Percentiles rank a stretch among this genome's conserved stretches.
Evolutionary conservation across 2,888 invertebrate genomes (phyloP).

Genomic region (Halictus ligatus): DNA sequence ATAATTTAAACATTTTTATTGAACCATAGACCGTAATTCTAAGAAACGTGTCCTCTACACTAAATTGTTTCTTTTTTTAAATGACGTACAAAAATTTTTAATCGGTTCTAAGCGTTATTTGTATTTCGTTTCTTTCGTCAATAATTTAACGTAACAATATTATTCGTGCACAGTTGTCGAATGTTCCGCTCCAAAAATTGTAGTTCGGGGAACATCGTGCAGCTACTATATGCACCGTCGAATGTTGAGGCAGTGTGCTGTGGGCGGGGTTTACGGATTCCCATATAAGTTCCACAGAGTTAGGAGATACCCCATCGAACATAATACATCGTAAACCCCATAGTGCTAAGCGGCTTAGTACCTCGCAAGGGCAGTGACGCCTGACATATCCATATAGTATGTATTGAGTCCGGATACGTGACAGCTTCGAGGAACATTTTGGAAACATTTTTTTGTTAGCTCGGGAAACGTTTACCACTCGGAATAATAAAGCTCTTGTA

Average conservation of each 20-base stretch:
- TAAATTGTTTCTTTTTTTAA: not conserved
- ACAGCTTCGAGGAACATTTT: conserved; percentile 24
- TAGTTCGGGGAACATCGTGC: conserved; percentile 48
- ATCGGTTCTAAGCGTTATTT: not conserved
- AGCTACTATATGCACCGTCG: conserved; percentile 73
- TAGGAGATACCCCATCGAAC: conserved; percentile 81
- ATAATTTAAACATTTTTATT: not conserved
- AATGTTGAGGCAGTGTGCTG: conserved; percentile 75
- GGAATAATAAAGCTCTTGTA: not conserved
- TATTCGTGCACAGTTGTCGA: not conserved
- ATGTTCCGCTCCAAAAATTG: not conserved
- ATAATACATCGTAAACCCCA: conserved; percentile 81
- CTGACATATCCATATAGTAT: conserved; percentile 79
- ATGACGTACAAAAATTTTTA: not conserved
- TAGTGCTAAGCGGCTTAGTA: conserved; percentile 84
- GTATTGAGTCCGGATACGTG: conserved; percentile 49
- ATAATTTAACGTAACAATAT: not conserved
- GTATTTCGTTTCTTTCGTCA: not conserved
- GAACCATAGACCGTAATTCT: not conserved
- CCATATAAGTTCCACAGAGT: conserved; percentile 77
- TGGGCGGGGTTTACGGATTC: conserved; percentile 71
- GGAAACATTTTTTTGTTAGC: not conserved
- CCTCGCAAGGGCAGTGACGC: conserved; percentile 83
- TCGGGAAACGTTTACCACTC: not conserved
- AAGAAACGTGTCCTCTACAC: not conserved